phyloP scores from a whole-genome alignment of 2,113 vertebrate genomes.

The Phaethon lepturus region DNA sequence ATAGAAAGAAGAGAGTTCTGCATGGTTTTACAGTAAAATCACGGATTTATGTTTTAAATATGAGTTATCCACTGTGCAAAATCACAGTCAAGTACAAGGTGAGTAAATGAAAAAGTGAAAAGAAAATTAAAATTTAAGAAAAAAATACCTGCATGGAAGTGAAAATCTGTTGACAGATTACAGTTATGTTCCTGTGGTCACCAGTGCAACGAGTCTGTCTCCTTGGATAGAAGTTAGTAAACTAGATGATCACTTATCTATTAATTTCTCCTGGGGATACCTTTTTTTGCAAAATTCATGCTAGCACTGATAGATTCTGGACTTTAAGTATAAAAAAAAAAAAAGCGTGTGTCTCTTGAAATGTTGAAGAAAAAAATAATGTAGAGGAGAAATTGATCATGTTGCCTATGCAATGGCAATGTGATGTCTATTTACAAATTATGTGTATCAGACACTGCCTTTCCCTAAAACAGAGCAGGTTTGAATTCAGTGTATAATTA shows the following conservation, averaged over 20 bases:
- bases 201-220: neutral
- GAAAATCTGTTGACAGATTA: neutral
- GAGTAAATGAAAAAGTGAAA: neutral
- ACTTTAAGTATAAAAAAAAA: neutral
- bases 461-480: neutral
- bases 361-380: neutral
- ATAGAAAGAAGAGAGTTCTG: neutral
- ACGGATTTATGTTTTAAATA: neutral
- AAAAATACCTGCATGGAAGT: neutral
- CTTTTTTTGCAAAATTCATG: neutral
- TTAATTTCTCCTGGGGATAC: neutral
- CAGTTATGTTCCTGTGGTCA: neutral
- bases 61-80: neutral
- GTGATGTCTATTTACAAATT: neutral
- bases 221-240: neutral
- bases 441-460: neutral
- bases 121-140: neutral
- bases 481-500: neutral
- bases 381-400: neutral
- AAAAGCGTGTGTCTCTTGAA: neutral
- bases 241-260: neutral
- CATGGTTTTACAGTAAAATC: neutral
- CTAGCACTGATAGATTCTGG: neutral
- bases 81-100: neutral
- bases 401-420: neutral